Evolutionary conservation across 2,888 invertebrate species (phyloP).

Genomic region (Aspidapion aeneum): DNA sequence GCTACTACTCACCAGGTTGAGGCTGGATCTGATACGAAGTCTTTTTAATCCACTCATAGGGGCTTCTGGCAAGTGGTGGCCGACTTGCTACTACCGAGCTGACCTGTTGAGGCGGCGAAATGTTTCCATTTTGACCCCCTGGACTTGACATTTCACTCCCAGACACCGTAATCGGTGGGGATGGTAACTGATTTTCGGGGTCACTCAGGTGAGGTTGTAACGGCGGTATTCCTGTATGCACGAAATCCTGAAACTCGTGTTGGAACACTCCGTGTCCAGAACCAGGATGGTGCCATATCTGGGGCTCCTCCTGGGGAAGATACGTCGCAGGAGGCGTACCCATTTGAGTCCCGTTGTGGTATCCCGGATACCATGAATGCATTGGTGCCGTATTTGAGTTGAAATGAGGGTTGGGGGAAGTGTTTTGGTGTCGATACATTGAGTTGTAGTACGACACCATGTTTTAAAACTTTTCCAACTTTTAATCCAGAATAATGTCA

Average conservation of each 20-base stretch:
- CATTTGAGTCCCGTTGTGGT: slow-evolving; percentile 45
- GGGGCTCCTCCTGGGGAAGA: slow-evolving; percentile 47
- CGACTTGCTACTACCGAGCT: slow-evolving; percentile 44
- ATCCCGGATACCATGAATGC: slow-evolving; percentile 51
- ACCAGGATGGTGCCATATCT: slow-evolving; percentile 46
- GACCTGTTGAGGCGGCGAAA: slow-evolving; percentile 40
- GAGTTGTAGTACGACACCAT: slow-evolving; percentile 75
- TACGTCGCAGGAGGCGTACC: slow-evolving; percentile 28
- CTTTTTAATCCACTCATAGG: slow-evolving; percentile 92
- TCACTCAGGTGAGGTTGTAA: slow-evolving; percentile 47
- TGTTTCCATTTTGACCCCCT: slow-evolving; percentile 45
- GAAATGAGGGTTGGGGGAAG: slow-evolving; percentile 53
- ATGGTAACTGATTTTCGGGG: slow-evolving; percentile 48
- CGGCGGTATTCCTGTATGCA: slow-evolving; percentile 46
- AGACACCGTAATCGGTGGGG: slow-evolving; percentile 57
- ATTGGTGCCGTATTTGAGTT: slow-evolving; percentile 34
- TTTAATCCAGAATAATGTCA: no score
- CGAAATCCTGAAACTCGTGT: slow-evolving; percentile 48
- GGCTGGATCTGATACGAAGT: slow-evolving; percentile 81
- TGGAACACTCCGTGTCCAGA: slow-evolving; percentile 48
- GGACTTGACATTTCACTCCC: slow-evolving; percentile 62
- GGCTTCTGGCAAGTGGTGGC: slow-evolving; percentile 72
- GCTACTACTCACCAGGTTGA: slow-evolving; percentile 69
- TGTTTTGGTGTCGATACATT: slow-evolving; percentile 53
- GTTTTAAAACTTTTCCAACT: slow-evolving; percentile 2